These are phyloP conservation scores for Leptinotarsa texana DNA, from an alignment of 1,140 invertebrate species.

Conservation along the genomic window DNA sequence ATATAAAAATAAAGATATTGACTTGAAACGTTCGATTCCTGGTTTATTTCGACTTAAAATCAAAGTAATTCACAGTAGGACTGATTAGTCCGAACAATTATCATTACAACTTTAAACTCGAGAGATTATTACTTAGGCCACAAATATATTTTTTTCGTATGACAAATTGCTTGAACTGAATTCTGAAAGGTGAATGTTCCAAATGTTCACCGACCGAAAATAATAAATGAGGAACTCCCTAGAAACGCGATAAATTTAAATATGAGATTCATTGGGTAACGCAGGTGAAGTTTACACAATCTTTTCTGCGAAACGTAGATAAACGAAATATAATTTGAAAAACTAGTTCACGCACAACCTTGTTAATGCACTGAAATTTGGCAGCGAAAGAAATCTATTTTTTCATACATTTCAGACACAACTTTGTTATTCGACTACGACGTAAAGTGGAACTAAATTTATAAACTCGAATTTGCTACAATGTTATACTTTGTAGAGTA, in stretches of 20 bases:
- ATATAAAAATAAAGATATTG: too few species aligned
- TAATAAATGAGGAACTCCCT: neutral
- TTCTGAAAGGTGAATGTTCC: conserved; percentile 10
- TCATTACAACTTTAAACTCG: too few species aligned
- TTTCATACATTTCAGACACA: too few species aligned
- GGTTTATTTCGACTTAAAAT: too few species aligned
- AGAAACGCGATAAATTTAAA: neutral
- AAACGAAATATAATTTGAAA: conserved; percentile 5
- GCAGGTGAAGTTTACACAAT: neutral
- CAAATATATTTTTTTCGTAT: neutral
- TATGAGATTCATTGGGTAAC: neutral
- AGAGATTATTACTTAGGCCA: too few species aligned
- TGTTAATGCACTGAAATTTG: conserved; percentile 5
- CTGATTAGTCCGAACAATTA: too few species aligned
- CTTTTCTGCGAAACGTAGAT: neutral
- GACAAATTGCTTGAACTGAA: conserved; percentile 9
- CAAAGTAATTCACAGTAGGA: too few species aligned
- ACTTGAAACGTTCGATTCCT: too few species aligned
- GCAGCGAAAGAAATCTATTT: neutral
- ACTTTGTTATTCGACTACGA: too few species aligned
- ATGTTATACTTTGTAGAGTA: too few species aligned
- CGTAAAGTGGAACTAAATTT: too few species aligned
- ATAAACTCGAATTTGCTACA: too few species aligned
- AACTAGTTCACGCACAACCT: conserved; percentile 11
- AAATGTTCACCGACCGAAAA: neutral